Base-by-base conservation (phyloP, 2,797 vertebrate genomes). In the Lerista edwardsae region DNA sequence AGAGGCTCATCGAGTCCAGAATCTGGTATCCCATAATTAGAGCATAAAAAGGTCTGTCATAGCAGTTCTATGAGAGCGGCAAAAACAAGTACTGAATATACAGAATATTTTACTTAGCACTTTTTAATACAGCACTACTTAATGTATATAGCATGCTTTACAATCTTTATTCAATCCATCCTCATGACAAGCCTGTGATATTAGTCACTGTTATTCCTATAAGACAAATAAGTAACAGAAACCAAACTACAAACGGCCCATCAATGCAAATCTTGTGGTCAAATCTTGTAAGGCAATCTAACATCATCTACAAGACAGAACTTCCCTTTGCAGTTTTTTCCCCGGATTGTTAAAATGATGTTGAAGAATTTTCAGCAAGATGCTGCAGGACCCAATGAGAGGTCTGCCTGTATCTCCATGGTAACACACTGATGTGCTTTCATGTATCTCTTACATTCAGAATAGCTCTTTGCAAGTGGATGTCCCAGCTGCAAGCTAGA, bases 351-450 rank as follows among this genome's bases (percentile, higher is more conserved):
- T 78, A 67, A 75, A 85, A 71, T 11, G 71, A 88, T n/a, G n/a
- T 4, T 44, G 73, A 80, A 77, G 81, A 14, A 84, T 85, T 64
- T 47, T 23, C 71, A n/a, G 17, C 2, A 0, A 0, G 6, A 39
- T 51, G 88, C 67, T 82, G 83, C 74, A 0, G 1, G n/a, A 59
- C 82, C 84, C 84, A 86, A 86, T 87, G 88, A 75, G 80, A 82
- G 80, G 82, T 86, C 80, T 86, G 80, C 25, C 51, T 84, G 75
- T 7, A 90, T 90, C 88, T 91, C 92, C 92, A 93, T 91, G 86
- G 90, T 82, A 94, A 94, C 92, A 0, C 14, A 61, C 41, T 47
- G 87, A 87, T 88, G 85, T 0, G 1, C 75, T 19, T 34, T 75
- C 0, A 0, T 64, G 69, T 77, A 34, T 9, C 1, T 27, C 29